These are phyloP conservation scores for Hirudinaria manillensis DNA, from an alignment of 2,888 invertebrate genomes.

Conservation along the genomic window DNA sequence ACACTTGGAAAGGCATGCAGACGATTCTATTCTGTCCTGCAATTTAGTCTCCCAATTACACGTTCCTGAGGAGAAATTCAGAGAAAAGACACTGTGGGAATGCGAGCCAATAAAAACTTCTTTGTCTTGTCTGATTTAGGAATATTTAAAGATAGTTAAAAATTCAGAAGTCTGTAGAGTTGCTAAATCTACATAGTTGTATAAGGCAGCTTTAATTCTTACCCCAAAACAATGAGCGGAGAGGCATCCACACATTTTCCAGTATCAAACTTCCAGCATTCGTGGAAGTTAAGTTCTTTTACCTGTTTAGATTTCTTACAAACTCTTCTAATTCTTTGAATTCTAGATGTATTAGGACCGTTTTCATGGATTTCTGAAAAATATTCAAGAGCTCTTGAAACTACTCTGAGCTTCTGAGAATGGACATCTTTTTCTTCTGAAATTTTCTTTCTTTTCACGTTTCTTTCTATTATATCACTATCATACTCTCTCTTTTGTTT, in stretches of 20 bases:
- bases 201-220: too few relatives aligned
- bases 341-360: not conserved
- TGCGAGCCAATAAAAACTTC: conserved; percentile 66
- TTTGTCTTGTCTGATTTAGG: not conserved
- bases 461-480: not conserved
- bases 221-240: conserved; percentile 55
- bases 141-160: too few relatives aligned
- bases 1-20: conserved; percentile 55
- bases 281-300: conserved; percentile 1
- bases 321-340: not conserved
- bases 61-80: conserved; percentile 60
- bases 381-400: not conserved
- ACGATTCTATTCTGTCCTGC: conserved; percentile 70
- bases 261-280: conserved; percentile 61
- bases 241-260: conserved; percentile 78
- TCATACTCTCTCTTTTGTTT: too few relatives aligned
- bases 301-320: conserved; percentile 26
- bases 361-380: not conserved
- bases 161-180: too few relatives aligned
- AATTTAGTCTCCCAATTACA: conserved; percentile 55
- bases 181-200: too few relatives aligned
- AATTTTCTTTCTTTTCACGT: not conserved
- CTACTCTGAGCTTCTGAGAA: not conserved
- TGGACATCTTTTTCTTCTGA: not conserved
- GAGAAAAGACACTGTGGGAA: conserved; percentile 65